Conservation (phyloP, 2,113 vertebrate genomes). For the Bostrychus sinensis region DNA sequence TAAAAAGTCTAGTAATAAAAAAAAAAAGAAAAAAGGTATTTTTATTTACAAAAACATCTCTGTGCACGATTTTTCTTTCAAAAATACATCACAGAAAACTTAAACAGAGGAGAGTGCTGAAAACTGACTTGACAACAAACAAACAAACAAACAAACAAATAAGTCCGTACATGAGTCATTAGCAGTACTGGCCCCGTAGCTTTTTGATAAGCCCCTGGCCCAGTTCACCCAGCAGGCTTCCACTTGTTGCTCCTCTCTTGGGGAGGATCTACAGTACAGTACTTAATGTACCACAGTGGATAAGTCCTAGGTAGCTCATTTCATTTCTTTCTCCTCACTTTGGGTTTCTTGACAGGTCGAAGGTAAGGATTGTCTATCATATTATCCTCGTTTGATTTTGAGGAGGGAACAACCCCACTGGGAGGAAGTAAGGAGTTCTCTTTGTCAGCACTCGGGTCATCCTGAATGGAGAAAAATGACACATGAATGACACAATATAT, state of each 20-base stretch:
- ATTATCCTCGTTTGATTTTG: slow-evolving; percentile 88
- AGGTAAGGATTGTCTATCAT: slow-evolving; percentile 97
- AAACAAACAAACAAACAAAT: slow-evolving; percentile 28
- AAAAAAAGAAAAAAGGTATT: slow-evolving; percentile 18
- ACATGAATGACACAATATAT: not conserved
- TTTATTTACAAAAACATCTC: slow-evolving; percentile 54
- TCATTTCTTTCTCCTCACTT: slow-evolving; percentile 98
- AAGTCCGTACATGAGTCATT: slow-evolving; percentile 2
- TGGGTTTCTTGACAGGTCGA: slow-evolving; percentile 96
- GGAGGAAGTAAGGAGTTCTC: slow-evolving; percentile 93
- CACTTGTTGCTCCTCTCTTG: not conserved
- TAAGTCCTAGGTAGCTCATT: not conserved
- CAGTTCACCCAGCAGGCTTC: not conserved
- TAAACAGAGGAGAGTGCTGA: slow-evolving; percentile 27
- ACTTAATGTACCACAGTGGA: slow-evolving; percentile 17
- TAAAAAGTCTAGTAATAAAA: not conserved
- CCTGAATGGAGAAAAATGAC: slow-evolving; percentile 73
- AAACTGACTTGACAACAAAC: no score
- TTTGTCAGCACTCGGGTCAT: slow-evolving; percentile 90
- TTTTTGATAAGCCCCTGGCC: not conserved
- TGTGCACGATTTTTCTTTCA: slow-evolving; percentile 15
- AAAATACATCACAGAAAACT: slow-evolving; percentile 13
- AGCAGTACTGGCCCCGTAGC: slow-evolving; percentile 3
- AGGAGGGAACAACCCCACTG: slow-evolving; percentile 79
- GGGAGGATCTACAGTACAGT: slow-evolving; percentile 9